These are phyloP conservation scores for Elysia crispata DNA, from an alignment of 2,888 invertebrate species.

Conservation along the genomic window DNA sequence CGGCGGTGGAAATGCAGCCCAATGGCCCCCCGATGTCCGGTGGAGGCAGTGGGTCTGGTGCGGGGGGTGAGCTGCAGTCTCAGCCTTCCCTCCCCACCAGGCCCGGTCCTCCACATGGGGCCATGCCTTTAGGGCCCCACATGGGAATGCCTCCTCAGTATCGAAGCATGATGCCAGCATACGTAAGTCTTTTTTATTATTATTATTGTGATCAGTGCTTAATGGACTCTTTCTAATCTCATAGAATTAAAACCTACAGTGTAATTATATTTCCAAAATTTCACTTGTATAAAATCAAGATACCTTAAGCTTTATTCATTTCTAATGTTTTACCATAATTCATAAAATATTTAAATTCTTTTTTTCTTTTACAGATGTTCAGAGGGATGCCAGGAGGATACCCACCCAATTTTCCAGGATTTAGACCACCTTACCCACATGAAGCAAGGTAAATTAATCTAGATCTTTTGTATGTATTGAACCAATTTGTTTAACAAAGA, in stretches of 20 bases:
- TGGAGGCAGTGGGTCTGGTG: slow-evolving; percentile 54
- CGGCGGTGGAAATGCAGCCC: slow-evolving; percentile 71
- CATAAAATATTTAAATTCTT: neutral
- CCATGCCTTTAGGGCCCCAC: slow-evolving; percentile 68
- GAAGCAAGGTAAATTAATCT: slow-evolving; percentile 67
- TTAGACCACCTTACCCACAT: slow-evolving; percentile 74
- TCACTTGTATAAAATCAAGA: neutral
- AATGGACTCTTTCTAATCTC: too few species aligned
- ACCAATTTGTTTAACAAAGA: too few species aligned
- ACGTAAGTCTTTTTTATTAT: slow-evolving; percentile 60
- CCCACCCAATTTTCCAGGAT: slow-evolving; percentile 75
- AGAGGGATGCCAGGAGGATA: slow-evolving; percentile 74
- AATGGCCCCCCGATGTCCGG: slow-evolving; percentile 75
- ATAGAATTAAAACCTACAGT: neutral
- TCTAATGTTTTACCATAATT: too few species aligned
- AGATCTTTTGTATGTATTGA: too few species aligned
- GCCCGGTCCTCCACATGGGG: slow-evolving; percentile 62
- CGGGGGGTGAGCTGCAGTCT: slow-evolving; percentile 49
- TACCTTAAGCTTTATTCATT: neutral
- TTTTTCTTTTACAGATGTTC: slow-evolving; percentile 71
- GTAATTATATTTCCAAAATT: neutral
- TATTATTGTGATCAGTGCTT: too few species aligned
- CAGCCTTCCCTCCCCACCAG: slow-evolving; percentile 65
- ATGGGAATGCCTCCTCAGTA: slow-evolving; percentile 71
- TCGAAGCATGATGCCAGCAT: slow-evolving; percentile 77